Evolutionary conservation across 2,113 vertebrate species (phyloP).

Genomic region (Poecilia latipinna): DNA sequence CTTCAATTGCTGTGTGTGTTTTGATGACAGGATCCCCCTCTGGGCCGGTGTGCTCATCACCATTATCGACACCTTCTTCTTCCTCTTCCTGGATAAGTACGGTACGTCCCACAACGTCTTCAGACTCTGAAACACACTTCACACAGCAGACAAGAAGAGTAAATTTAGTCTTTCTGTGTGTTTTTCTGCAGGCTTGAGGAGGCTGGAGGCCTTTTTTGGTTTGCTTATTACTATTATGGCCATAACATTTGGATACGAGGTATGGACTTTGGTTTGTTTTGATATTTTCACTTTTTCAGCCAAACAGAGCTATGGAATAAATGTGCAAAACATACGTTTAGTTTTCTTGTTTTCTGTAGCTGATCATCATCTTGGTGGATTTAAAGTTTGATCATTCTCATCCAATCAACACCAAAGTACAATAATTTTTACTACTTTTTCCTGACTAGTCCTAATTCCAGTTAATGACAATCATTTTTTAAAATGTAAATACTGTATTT

Average conservation of each 20-base stretch:
- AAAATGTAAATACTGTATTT: too few relatives aligned
- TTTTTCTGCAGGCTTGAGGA: constrained; percentile 84
- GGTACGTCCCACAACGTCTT: constrained; percentile 77
- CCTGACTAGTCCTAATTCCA: too few relatives aligned
- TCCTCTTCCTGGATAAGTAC: constrained; percentile 97
- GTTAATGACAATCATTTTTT: too few relatives aligned
- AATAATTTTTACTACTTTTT: too few relatives aligned
- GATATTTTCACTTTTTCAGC: neutral
- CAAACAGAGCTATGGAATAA: neutral
- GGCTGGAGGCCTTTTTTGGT: constrained; percentile 94
- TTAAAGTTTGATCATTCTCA: neutral
- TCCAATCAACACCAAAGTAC: neutral
- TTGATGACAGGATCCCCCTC: constrained; percentile 85
- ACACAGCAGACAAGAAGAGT: neutral
- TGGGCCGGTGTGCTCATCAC: constrained; percentile 97
- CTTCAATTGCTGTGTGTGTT: neutral
- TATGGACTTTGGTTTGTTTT: constrained; percentile 48
- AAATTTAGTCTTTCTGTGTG: constrained; percentile 8
- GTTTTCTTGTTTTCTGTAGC: neutral
- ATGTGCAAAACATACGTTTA: neutral
- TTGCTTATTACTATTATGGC: constrained; percentile 96
- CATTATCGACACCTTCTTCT: constrained; percentile 93
- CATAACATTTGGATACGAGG: constrained; percentile 95
- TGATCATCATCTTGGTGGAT: neutral
- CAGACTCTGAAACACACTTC: neutral